Evolutionary conservation across 2,888 invertebrate species (phyloP), one percentile per base, ranked within the genome.

Genomic region (Troides oblongomaculatus): DNA sequence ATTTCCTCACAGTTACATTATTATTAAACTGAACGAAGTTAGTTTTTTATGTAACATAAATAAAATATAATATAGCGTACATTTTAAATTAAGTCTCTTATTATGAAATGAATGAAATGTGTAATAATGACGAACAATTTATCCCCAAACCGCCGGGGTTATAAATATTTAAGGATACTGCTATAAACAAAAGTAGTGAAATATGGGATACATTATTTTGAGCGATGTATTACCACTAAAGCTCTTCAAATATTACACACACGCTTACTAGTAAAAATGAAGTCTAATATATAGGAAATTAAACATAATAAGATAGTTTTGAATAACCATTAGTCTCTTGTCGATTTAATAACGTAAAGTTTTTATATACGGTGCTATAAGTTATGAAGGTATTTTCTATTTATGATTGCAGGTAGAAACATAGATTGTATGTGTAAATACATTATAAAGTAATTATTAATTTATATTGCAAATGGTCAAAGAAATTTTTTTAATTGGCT

Each of bases 81-180:
- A 7, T n/a, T n/a, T 53, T 53, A 53, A 53, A 53, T 53, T n/a
- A 12, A 17, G 50, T 8, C 30, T 30, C 7, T 1, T 39, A 46
- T 46, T 46, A 46, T 14, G 46, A 0, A 12, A 43, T 43, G 43
- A 43, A 8, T 18, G 6, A 50, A 53, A 53, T n/a, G 4, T 53
- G 5, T 53, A 53, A 18, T 53, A 53, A 53, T 6, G 18, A 53
- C 18, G 5, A 18, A 18, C 53, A 6, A n/a, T 53, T 18, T 53
- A 53, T n/a, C 53, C n/a, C 5, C 53, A n/a, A 53, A 53, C 53
- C 53, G n/a, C 23, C 57, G 12, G 57, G 23, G 21, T 58, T 23
- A 58, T 58, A 58, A 58, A 58, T 58, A 58, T 58, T 58, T 58
- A 58, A 58, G n/a, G 10, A 58, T 58, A 25, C 39, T 61, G 23